These are phyloP conservation scores for Cyclophora punctaria DNA, from an alignment of 2,888 invertebrate species.

Conservation along the genomic window DNA sequence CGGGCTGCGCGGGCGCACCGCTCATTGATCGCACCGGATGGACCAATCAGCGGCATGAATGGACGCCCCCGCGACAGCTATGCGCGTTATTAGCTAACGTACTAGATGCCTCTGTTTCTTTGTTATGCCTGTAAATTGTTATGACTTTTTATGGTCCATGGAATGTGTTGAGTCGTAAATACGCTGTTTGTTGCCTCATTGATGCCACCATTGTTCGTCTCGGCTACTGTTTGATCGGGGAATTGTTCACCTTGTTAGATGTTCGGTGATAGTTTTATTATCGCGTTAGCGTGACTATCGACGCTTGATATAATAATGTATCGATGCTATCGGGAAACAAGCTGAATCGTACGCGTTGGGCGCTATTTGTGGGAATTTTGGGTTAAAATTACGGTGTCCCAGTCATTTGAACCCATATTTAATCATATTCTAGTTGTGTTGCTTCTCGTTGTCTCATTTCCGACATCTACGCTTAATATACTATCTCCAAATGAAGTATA, in stretches of 20 bases:
- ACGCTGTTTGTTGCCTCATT: constrained; percentile 49
- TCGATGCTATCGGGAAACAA: too few species aligned
- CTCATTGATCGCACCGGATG: constrained; percentile 75
- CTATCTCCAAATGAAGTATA: too few species aligned
- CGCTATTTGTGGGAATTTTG: too few species aligned
- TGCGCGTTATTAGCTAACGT: constrained; percentile 60
- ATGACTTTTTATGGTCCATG: constrained; percentile 59
- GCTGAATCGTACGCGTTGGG: too few species aligned
- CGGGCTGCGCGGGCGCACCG: constrained; percentile 60
- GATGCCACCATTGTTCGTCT: constrained; percentile 48
- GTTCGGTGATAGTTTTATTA: constrained; percentile 33
- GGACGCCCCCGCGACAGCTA: constrained; percentile 68
- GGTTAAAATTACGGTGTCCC: too few species aligned
- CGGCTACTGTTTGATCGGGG: constrained; percentile 35
- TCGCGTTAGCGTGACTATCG: constrained; percentile 1
- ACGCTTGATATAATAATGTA: too few species aligned
- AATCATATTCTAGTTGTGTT: too few species aligned
- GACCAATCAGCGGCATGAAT: constrained; percentile 74
- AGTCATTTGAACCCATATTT: too few species aligned
- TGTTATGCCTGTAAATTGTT: constrained; percentile 67
- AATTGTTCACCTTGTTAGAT: constrained; percentile 42
- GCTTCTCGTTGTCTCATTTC: too few species aligned
- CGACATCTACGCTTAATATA: too few species aligned
- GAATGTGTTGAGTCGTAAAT: constrained; percentile 60
- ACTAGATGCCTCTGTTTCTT: constrained; percentile 62